phyloP scores from a whole-genome alignment of 2,888 invertebrate species.

The Phanerotoma sp. region DNA sequence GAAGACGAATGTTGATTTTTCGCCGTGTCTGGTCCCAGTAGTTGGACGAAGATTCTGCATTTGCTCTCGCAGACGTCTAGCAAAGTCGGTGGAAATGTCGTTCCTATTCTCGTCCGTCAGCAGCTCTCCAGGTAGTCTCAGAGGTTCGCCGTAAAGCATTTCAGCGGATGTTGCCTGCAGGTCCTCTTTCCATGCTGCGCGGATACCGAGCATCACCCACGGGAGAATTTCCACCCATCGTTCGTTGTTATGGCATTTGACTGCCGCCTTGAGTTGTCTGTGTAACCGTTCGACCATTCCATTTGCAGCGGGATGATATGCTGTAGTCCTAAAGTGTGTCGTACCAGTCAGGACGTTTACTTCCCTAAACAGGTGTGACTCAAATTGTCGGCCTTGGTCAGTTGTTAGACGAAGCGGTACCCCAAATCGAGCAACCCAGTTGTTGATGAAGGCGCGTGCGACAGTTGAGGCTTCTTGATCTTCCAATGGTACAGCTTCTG shows the following conservation, averaged over 20 bases:
- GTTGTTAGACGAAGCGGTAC: conserved; percentile 31
- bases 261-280: conserved; percentile 34
- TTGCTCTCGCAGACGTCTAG: not conserved
- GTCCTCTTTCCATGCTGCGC: conserved; percentile 39
- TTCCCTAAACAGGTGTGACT: conserved; percentile 31
- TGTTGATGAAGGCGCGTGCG: too few species aligned
- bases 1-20: not conserved
- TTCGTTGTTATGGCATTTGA: conserved; percentile 31
- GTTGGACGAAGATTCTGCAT: not conserved
- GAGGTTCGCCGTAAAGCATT: conserved; percentile 36
- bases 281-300: conserved; percentile 34
- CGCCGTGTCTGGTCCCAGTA: not conserved
- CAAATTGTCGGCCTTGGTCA: conserved; percentile 37
- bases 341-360: conserved; percentile 11
- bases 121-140: conserved; percentile 37
- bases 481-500: too few species aligned
- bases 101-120: too few species aligned
- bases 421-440: too few species aligned
- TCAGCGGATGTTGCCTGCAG: conserved; percentile 37
- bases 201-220: conserved; percentile 36
- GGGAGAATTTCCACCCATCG: conserved; percentile 38
- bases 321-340: conserved; percentile 19
- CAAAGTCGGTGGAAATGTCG: not conserved
- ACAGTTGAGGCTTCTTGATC: too few species aligned
- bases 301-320: conserved; percentile 24